These are phyloP conservation scores for Apeltes quadracus DNA, from an alignment of 2,113 vertebrate genomes.

Conservation along the genomic window DNA sequence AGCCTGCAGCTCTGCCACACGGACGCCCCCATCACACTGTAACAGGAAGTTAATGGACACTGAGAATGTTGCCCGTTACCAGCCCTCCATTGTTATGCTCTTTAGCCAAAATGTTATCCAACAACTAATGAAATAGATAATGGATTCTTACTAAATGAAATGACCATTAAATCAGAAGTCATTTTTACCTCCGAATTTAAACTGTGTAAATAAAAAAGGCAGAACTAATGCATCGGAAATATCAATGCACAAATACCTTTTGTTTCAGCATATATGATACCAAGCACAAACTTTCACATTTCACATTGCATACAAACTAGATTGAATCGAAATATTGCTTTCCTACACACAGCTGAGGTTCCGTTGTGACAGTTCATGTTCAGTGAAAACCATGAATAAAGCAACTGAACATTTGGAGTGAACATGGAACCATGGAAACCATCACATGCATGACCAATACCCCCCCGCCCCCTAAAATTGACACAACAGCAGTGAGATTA, in stretches of 20 bases:
- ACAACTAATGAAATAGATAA: not conserved
- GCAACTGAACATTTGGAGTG: not conserved
- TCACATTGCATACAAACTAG: not conserved
- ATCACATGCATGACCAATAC: not conserved
- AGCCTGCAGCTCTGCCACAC: conserved; percentile 37
- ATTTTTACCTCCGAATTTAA: not conserved
- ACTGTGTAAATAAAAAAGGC: not conserved
- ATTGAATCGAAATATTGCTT: not conserved
- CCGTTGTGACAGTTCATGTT: not conserved
- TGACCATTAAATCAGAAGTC: too few species aligned
- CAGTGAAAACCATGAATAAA: not conserved
- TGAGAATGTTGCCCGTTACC: not conserved
- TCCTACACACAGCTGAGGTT: not conserved
- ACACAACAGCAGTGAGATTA: not conserved
- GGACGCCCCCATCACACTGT: conserved; percentile 3
- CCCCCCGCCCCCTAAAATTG: not conserved
- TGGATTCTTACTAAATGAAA: too few species aligned
- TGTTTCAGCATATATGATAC: not conserved
- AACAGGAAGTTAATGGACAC: conserved; percentile 23
- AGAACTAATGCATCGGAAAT: not conserved
- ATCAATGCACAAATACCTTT: not conserved
- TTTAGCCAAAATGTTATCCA: not conserved
- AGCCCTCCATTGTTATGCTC: not conserved
- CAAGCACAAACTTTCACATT: not conserved
- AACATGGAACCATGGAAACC: not conserved